These are phyloP conservation scores for Eledone cirrhosa DNA, from an alignment of 2,888 invertebrate genomes.

Conservation along the genomic window DNA sequence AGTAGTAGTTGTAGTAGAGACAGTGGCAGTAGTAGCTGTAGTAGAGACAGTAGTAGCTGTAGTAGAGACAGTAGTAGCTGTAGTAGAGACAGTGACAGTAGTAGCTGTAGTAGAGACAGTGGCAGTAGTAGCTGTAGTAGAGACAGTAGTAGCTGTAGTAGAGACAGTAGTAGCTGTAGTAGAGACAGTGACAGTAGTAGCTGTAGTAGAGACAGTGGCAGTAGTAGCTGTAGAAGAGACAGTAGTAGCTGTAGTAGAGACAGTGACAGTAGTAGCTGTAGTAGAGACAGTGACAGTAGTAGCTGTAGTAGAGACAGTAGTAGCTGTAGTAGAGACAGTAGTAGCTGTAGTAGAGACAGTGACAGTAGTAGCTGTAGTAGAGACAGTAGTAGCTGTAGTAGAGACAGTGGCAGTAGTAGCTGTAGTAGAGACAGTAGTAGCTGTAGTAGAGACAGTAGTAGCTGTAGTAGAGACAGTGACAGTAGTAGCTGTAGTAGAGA, in stretches of 20 bases:
- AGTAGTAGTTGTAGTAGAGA: too few relatives aligned
- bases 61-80: background rate
- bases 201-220: too few relatives aligned
- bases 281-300: background rate
- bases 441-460: background rate
- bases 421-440: slow-evolving; percentile 7
- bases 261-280: slow-evolving; percentile 10
- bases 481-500: background rate
- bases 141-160: background rate
- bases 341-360: slow-evolving; percentile 16
- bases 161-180: background rate
- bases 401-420: too few relatives aligned
- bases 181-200: background rate
- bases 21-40: too few relatives aligned
- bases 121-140: background rate
- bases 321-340: slow-evolving; percentile 8
- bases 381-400: background rate
- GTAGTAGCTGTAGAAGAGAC: background rate
- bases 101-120: background rate
- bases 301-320: background rate
- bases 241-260: slow-evolving; percentile 8
- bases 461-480: background rate
- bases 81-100: background rate
- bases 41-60: slow-evolving; percentile 3
- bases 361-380: slow-evolving; percentile 16